Evolutionary conservation across 2,113 vertebrate genomes (phyloP).

Genomic region (Athene cunicularia): DNA sequence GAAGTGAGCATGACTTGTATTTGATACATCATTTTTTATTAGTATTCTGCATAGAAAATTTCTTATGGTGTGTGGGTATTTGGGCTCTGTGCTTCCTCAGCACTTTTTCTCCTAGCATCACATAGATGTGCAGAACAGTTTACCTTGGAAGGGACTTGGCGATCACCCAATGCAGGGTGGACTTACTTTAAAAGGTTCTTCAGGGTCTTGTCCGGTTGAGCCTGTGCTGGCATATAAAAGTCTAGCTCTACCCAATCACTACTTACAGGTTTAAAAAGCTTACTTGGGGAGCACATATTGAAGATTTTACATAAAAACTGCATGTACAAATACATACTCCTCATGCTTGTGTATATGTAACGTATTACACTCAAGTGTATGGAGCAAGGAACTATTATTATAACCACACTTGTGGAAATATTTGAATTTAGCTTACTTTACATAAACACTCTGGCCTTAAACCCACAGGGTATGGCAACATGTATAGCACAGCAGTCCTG

Average conservation of each 20-base stretch:
- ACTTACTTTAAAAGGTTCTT: neutral
- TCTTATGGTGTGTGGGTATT: neutral
- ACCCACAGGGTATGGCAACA: neutral
- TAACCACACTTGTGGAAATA: conserved; percentile 43
- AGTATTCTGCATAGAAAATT: neutral
- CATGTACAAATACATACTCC: neutral
- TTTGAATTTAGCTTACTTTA: conserved; percentile 52
- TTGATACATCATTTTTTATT: neutral
- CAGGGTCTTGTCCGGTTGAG: neutral
- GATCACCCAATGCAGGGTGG: neutral
- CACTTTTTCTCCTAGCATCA: neutral
- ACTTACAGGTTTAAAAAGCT: neutral
- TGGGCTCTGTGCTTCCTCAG: neutral
- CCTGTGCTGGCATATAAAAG: neutral
- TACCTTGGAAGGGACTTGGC: neutral
- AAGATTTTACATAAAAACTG: neutral
- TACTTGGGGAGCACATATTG: neutral
- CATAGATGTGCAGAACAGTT: neutral
- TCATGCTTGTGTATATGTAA: neutral
- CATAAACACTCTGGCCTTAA: conserved; percentile 42
- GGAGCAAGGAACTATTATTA: neutral
- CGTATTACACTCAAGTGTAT: neutral
- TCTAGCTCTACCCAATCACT: neutral
- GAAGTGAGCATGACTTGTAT: neutral
- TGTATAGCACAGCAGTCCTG: neutral